Conservation (phyloP, 2,888 invertebrate species). For the Dione juno region DNA sequence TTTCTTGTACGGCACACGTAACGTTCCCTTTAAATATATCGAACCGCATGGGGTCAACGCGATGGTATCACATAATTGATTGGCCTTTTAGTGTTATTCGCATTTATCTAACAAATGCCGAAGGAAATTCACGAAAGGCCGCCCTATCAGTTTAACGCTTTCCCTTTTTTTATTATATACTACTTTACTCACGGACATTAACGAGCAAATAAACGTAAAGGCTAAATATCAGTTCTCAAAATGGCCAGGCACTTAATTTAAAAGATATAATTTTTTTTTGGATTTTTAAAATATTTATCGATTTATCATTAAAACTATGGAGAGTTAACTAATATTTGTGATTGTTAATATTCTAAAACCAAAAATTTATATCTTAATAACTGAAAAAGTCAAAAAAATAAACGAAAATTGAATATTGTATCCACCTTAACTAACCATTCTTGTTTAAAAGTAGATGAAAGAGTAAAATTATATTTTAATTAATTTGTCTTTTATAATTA, state of each 20-base stretch:
- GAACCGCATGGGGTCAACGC: conserved; percentile 47
- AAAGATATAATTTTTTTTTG: too few relatives aligned
- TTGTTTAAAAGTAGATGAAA: too few relatives aligned
- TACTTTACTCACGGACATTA: conserved; percentile 7
- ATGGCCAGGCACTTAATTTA: neutral
- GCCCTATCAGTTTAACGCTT: conserved; percentile 37
- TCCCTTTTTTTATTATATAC: conserved; percentile 28
- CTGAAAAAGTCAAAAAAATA: too few relatives aligned
- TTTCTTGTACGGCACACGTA: conserved; percentile 21
- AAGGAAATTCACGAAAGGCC: conserved; percentile 48
- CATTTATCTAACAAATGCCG: conserved; percentile 57
- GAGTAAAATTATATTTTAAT: too few relatives aligned
- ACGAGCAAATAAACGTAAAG: neutral
- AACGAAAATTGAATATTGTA: too few relatives aligned
- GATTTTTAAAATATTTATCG: too few relatives aligned
- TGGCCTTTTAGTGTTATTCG: conserved; percentile 64
- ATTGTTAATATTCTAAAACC: too few relatives aligned
- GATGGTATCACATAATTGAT: conserved; percentile 70
- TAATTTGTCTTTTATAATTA: too few relatives aligned
- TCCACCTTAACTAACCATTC: too few relatives aligned
- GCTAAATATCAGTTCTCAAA: neutral
- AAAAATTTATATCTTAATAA: too few relatives aligned
- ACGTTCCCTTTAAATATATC: conserved; percentile 43
- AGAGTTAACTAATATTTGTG: too few relatives aligned
- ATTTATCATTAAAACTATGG: too few relatives aligned